Conservation (phyloP, 2,113 vertebrate species). For the Otolemur garnettii region DNA sequence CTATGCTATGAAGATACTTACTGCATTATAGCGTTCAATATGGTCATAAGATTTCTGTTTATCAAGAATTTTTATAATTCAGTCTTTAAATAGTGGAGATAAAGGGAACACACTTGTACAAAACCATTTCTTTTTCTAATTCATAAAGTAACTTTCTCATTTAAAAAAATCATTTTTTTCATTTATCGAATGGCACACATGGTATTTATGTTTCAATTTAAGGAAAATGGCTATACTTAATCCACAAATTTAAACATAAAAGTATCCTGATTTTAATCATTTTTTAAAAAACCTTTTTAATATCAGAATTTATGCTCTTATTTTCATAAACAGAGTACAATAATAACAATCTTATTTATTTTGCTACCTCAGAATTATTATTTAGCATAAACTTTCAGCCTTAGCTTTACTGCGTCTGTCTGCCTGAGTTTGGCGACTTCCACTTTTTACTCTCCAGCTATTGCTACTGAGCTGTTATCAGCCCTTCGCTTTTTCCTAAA, state of each 20-base stretch:
- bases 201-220: conserved; percentile 26
- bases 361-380: neutral
- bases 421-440: neutral
- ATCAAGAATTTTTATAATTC: neutral
- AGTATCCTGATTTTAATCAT: neutral
- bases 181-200: neutral
- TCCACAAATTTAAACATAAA: neutral
- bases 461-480: neutral
- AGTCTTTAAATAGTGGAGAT: neutral
- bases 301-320: neutral
- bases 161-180: neutral
- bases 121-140: neutral
- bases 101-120: neutral
- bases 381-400: neutral
- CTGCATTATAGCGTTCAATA: neutral
- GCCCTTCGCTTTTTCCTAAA: neutral
- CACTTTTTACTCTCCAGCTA: neutral
- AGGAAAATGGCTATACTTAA: neutral
- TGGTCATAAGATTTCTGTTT: neutral
- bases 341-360: neutral
- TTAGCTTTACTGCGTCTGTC: neutral
- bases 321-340: neutral
- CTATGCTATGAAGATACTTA: neutral
- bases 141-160: neutral
- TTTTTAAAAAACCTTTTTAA: neutral